Conservation (phyloP, 2,113 vertebrate genomes). For the Mustela nigripes region DNA sequence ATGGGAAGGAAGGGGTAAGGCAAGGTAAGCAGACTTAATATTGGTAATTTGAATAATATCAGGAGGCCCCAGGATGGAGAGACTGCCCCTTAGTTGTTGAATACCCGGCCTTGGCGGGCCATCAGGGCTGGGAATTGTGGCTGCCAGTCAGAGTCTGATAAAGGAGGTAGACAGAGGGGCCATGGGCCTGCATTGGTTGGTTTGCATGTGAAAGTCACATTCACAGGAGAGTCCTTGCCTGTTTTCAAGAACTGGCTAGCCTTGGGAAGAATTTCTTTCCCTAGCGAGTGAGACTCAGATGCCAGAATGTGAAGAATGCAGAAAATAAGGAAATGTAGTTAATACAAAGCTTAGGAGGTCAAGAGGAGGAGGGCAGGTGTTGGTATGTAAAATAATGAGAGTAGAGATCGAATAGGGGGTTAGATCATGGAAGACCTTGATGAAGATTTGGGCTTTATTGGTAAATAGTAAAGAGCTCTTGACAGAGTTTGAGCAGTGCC, state of each 20-base stretch:
- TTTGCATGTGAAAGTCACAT: not conserved
- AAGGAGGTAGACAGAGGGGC: not conserved
- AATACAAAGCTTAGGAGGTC: not conserved
- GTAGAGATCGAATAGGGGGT: not conserved
- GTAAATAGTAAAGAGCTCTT: not conserved
- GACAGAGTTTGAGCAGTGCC: not conserved
- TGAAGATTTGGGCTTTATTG: not conserved
- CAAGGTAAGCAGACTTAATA: not conserved
- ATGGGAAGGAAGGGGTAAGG: not conserved
- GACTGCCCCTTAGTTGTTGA: not conserved
- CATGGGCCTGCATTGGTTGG: not conserved
- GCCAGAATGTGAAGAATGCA: not conserved
- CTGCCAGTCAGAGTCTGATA: not conserved
- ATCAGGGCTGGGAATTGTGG: not conserved
- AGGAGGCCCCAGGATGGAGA: not conserved
- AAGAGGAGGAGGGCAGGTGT: not conserved
- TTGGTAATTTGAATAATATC: not conserved
- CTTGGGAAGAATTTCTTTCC: not conserved
- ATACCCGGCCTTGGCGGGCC: not conserved
- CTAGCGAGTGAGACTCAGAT: not conserved
- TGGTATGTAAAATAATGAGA: not conserved
- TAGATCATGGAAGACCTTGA: not conserved
- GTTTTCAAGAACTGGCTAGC: not conserved
- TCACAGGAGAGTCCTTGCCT: not conserved
- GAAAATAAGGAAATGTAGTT: not conserved